phyloP scores from a whole-genome alignment of 2,797 vertebrate species.

The Toxotes lorentzi region DNA sequence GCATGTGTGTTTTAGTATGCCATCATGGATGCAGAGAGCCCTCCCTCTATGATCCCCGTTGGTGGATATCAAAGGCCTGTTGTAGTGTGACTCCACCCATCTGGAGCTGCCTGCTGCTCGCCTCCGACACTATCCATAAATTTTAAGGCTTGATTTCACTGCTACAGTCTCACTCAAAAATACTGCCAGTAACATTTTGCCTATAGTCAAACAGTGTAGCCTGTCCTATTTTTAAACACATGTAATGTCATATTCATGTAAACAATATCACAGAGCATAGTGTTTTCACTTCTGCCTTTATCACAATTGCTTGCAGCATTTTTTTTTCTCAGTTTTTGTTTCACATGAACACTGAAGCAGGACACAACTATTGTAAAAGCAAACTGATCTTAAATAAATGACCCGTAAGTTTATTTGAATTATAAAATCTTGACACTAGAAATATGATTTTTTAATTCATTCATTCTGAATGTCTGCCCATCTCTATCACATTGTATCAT shows the following conservation, averaged over 20 bases:
- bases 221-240: conserved; percentile 25
- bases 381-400: conserved; percentile 57
- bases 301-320: conserved; percentile 7
- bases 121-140: conserved; percentile 45
- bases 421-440: conserved; percentile 43
- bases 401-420: conserved; percentile 51
- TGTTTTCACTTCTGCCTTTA: conserved; percentile 22
- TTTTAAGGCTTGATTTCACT: conserved; percentile 55
- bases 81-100: conserved; percentile 60
- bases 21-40: conserved; percentile 34
- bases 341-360: neutral
- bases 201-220: neutral
- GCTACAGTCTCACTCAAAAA: conserved; percentile 26
- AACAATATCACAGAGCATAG: conserved; percentile 14
- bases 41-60: conserved; percentile 57
- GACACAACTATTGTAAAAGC: conserved; percentile 17
- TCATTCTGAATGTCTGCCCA: conserved; percentile 21
- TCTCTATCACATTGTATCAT: conserved; percentile 51
- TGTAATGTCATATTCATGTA: conserved; percentile 24
- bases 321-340: conserved; percentile 2
- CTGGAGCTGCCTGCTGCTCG: conserved; percentile 58
- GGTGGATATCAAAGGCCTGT: conserved; percentile 67
- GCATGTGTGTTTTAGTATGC: conserved; percentile 55
- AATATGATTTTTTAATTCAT: conserved; percentile 21
- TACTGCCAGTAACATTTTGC: conserved; percentile 30